These are phyloP conservation scores for Trachelus stipa DNA, from an alignment of 2,888 invertebrate species.

Conservation along the genomic window DNA sequence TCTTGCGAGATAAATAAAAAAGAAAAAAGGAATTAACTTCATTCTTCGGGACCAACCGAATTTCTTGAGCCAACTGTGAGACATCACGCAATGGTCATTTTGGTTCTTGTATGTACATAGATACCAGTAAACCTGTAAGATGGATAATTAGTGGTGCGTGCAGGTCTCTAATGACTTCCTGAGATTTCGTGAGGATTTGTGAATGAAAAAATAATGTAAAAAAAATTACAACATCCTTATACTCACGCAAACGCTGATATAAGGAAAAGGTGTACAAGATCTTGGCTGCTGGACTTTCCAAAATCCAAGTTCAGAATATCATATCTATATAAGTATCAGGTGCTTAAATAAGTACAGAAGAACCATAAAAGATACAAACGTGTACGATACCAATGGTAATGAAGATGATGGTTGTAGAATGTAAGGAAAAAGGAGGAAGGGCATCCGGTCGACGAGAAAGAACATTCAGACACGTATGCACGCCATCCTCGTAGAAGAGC, in stretches of 20 bases:
- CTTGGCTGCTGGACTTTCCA: not conserved
- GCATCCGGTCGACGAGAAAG: slow-evolving; percentile 52
- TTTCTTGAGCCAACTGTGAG: not conserved
- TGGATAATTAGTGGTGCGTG: not conserved
- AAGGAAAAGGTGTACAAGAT: not conserved
- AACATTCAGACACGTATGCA: slow-evolving; percentile 39
- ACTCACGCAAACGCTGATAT: not conserved
- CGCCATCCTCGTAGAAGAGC: not conserved
- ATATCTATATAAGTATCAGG: not conserved
- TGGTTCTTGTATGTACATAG: not conserved
- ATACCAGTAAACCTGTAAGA: not conserved
- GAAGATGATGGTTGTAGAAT: slow-evolving; percentile 45
- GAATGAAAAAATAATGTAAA: not conserved
- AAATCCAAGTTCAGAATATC: not conserved
- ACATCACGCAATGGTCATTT: not conserved
- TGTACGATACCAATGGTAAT: slow-evolving; percentile 43
- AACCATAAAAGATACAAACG: not conserved
- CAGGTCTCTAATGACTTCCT: not conserved
- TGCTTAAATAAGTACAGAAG: not conserved
- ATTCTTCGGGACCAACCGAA: not conserved
- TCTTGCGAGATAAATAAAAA: not conserved
- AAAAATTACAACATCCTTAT: not conserved
- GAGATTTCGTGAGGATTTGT: not conserved
- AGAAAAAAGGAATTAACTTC: slow-evolving; percentile 1
- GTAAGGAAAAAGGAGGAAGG: slow-evolving; percentile 33